A percentile compares a stretch with the other conserved stretches of the same genome.
phyloP scores from a whole-genome alignment of 2,113 vertebrate genomes.

The Phyllostomus hastatus region DNA sequence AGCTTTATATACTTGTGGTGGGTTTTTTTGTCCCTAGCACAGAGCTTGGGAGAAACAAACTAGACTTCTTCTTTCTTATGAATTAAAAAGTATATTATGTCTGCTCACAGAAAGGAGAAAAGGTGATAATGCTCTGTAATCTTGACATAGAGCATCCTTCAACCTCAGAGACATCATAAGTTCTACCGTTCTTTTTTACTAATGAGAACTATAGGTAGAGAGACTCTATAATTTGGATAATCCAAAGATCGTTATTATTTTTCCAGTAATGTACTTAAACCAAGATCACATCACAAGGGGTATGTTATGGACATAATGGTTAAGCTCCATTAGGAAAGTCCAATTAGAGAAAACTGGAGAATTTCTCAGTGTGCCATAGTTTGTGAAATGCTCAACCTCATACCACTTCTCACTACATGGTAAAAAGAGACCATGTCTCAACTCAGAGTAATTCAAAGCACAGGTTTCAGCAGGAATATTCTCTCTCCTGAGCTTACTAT shows the following conservation, averaged over 20 bases:
- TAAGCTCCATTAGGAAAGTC: background rate
- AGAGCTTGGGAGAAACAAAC: background rate
- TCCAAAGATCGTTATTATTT: background rate
- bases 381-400: background rate
- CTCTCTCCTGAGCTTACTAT: background rate
- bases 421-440: background rate
- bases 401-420: background rate
- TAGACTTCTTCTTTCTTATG: background rate
- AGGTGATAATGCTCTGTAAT: background rate
- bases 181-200: background rate
- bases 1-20: background rate
- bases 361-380: background rate
- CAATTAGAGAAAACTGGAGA: background rate
- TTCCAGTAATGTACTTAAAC: background rate
- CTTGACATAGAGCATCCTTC: background rate
- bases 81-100: background rate
- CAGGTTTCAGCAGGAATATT: background rate
- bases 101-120: background rate
- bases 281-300: background rate
- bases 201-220: background rate
- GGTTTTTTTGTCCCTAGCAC: background rate
- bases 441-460: background rate
- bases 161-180: background rate
- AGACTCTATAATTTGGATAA: background rate
- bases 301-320: background rate